phyloP scores from a whole-genome alignment of 2,797 vertebrate species.

The Rhinella marina region DNA sequence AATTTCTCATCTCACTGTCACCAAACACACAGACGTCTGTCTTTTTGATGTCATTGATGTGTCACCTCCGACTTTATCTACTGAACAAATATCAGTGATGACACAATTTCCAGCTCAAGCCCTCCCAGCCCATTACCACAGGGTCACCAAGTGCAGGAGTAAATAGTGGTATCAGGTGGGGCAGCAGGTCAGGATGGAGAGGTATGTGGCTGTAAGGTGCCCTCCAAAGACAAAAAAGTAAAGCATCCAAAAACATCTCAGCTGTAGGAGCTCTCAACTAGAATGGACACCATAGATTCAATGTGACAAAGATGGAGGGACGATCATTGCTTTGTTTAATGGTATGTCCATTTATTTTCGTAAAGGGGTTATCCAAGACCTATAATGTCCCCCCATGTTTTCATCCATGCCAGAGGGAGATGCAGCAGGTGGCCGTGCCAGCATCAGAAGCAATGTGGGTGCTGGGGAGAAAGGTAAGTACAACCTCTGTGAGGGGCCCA shows the following conservation, averaged over 20 bases:
- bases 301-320: no score
- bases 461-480: no score
- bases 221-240: not conserved
- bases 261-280: not conserved
- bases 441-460: no score
- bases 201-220: not conserved
- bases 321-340: no score
- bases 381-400: no score
- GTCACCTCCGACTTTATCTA: conserved; percentile 31
- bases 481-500: no score
- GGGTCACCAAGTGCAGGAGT: conserved; percentile 32
- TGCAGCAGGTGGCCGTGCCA: no score
- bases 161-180: conserved; percentile 17
- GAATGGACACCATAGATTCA: no score
- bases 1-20: conserved; percentile 57
- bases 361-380: no score
- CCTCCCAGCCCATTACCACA: conserved; percentile 46
- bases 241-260: not conserved
- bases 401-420: no score
- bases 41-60: conserved; percentile 31
- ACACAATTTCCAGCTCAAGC: conserved; percentile 20
- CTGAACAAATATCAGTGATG: conserved; percentile 47
- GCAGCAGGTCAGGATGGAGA: not conserved
- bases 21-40: conserved; percentile 60
- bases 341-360: no score